These are phyloP conservation scores for Zaprionus lachaisei DNA, from an alignment of 1,140 invertebrate species.

Conservation along the genomic window DNA sequence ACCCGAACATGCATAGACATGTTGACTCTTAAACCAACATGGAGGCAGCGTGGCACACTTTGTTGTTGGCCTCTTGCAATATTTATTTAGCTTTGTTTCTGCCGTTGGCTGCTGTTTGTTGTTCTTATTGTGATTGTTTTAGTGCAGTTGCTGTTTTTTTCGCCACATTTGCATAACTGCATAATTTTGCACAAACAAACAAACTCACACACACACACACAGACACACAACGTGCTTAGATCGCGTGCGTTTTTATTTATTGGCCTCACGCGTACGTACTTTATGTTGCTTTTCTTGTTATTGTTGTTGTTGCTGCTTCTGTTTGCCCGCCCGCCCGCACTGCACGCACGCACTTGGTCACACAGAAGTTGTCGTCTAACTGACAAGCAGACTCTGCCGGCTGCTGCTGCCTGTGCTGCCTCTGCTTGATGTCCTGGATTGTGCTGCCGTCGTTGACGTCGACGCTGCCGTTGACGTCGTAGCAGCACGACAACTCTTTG, in stretches of 20 bases:
- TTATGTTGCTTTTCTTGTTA: conserved; percentile 20
- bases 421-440: conserved; percentile 51
- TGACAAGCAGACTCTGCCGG: conserved; percentile 44
- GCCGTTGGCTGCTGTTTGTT: conserved; percentile 27
- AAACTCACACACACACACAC: conserved; percentile 14
- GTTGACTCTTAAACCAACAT: conserved; percentile 51
- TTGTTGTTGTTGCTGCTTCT: conserved; percentile 14
- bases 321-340: conserved; percentile 27
- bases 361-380: conserved; percentile 72
- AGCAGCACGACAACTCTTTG: conserved; percentile 58
- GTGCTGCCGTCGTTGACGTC: conserved; percentile 19
- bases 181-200: conserved; percentile 46
- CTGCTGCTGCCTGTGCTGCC: conserved; percentile 21
- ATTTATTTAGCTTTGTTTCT: conserved; percentile 52
- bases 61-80: conserved; percentile 50
- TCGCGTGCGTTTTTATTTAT: conserved; percentile 33
- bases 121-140: conserved; percentile 24
- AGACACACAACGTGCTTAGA: conserved; percentile 3
- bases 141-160: conserved; percentile 15
- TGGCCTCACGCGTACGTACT: conserved; percentile 25
- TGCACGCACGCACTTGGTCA: conserved; percentile 53
- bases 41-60: conserved; percentile 42
- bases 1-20: conserved; percentile 7
- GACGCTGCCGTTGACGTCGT: conserved; percentile 15
- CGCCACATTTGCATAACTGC: conserved; percentile 65